phyloP scores from a whole-genome alignment of 30 jellyfish, hydroid and myxozoan genomes.

The Mastigias papua region DNA sequence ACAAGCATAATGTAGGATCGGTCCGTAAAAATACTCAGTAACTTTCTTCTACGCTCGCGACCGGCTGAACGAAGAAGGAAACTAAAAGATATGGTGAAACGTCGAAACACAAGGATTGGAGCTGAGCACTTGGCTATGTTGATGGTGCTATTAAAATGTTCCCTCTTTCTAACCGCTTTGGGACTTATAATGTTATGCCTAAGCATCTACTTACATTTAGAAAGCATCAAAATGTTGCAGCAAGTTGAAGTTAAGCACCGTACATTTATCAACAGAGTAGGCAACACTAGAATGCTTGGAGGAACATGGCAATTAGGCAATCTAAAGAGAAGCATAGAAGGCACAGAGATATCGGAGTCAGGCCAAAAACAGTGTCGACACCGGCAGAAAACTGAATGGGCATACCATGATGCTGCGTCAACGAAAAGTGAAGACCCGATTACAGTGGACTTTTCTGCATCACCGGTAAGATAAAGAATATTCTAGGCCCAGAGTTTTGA shows the following conservation, averaged over 20 bases:
- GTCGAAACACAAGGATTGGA: slow-evolving; percentile 18
- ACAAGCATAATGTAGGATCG: not conserved
- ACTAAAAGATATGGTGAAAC: slow-evolving; percentile 40
- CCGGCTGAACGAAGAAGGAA: not conserved
- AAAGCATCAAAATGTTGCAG: slow-evolving; percentile 23
- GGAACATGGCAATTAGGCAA: slow-evolving; percentile 1
- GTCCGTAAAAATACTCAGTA: not conserved
- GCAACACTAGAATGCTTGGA: slow-evolving; percentile 8
- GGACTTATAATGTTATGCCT: slow-evolving; percentile 22
- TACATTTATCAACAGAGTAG: slow-evolving; percentile 33
- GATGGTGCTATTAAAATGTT: slow-evolving; percentile 32
- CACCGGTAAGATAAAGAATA: slow-evolving; percentile 41
- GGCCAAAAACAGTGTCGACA: slow-evolving; percentile 50
- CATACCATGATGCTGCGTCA: slow-evolving; percentile 24
- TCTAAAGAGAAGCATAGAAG: slow-evolving; percentile 16
- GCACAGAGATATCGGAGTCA: slow-evolving; percentile 8
- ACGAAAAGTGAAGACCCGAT: not conserved
- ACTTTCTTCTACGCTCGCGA: not conserved
- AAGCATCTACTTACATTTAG: slow-evolving; percentile 38
- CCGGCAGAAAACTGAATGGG: slow-evolving; percentile 75
- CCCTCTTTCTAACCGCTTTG: slow-evolving; percentile 7
- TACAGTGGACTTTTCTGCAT: slow-evolving; percentile 48
- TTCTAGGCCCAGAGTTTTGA: no score
- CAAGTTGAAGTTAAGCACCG: slow-evolving; percentile 55
- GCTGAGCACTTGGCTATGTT: slow-evolving; percentile 35